Conservation (phyloP, 2,888 invertebrate species). For the Encarsia formosa region DNA sequence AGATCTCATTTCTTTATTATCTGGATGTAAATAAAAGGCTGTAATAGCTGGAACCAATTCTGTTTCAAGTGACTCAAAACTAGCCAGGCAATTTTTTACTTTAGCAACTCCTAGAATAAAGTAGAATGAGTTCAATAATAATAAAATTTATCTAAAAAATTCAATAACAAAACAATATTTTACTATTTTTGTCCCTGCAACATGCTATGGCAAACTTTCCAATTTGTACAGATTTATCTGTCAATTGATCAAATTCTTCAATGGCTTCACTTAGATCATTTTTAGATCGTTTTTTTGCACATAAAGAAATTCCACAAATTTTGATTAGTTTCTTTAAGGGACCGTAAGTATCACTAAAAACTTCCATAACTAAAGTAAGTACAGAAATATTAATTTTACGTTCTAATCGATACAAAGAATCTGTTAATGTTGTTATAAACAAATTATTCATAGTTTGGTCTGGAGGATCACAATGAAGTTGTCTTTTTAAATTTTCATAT, state of each 20-base stretch:
- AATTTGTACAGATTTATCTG: slow-evolving; percentile 66
- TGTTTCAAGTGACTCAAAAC: slow-evolving; percentile 65
- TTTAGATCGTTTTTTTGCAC: slow-evolving; percentile 36
- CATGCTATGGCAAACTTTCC: slow-evolving; percentile 68
- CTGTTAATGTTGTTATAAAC: slow-evolving; percentile 59
- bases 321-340: slow-evolving; percentile 45
- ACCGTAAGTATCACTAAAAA: slow-evolving; percentile 45
- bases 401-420: slow-evolving; percentile 62
- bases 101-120: slow-evolving; percentile 55
- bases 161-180: slow-evolving; percentile 4
- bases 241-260: slow-evolving; percentile 63
- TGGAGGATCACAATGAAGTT: slow-evolving; percentile 40
- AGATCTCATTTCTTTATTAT: slow-evolving; percentile 55
- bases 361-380: slow-evolving; percentile 57
- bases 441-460: slow-evolving; percentile 57
- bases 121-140: slow-evolving; percentile 4
- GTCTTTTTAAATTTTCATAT: slow-evolving; percentile 45
- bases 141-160: neutral
- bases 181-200: slow-evolving; percentile 51
- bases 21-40: slow-evolving; percentile 51
- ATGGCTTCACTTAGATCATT: slow-evolving; percentile 55
- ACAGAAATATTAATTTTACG: slow-evolving; percentile 64
- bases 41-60: slow-evolving; percentile 62
- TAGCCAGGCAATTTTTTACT: slow-evolving; percentile 63
- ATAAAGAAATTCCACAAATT: slow-evolving; percentile 43